phyloP scores from a whole-genome alignment of 2,888 invertebrate genomes.

The Drosophila mercatorum region DNA sequence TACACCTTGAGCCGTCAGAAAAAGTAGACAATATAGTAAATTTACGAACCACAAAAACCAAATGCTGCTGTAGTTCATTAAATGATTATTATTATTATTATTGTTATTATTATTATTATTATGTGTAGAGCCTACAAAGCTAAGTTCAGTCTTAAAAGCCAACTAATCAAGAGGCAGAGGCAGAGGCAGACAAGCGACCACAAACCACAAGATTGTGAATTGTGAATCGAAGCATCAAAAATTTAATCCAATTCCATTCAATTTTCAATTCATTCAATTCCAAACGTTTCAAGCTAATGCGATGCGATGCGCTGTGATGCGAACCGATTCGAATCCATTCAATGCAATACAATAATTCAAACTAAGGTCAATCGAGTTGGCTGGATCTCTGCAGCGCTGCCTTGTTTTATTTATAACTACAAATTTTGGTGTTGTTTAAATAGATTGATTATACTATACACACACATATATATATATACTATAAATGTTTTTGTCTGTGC shows the following conservation, averaged over 20 bases:
- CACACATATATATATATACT: slow-evolving; percentile 26
- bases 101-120: background rate
- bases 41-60: slow-evolving; percentile 1
- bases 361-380: slow-evolving; percentile 62
- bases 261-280: slow-evolving; percentile 12
- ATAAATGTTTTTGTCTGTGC: slow-evolving; percentile 21
- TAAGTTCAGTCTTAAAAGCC: background rate
- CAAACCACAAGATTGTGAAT: slow-evolving; percentile 27
- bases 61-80: background rate
- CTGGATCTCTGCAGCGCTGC: slow-evolving; percentile 20
- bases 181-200: background rate
- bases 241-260: slow-evolving; percentile 23
- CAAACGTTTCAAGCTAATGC: slow-evolving; percentile 30
- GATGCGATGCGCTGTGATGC: slow-evolving; percentile 26
- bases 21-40: background rate
- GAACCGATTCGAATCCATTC: slow-evolving; percentile 35
- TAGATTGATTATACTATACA: slow-evolving; percentile 63
- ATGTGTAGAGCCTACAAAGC: background rate
- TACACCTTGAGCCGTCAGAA: background rate
- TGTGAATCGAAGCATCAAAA: slow-evolving; percentile 27
- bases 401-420: slow-evolving; percentile 49
- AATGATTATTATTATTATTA: background rate
- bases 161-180: background rate
- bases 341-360: slow-evolving; percentile 61
- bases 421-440: slow-evolving; percentile 55